Evolutionary conservation across 2,113 vertebrate genomes (phyloP), one percentile per base, ranked within the genome.

Genomic region (Pelecanus crispus): DNA sequence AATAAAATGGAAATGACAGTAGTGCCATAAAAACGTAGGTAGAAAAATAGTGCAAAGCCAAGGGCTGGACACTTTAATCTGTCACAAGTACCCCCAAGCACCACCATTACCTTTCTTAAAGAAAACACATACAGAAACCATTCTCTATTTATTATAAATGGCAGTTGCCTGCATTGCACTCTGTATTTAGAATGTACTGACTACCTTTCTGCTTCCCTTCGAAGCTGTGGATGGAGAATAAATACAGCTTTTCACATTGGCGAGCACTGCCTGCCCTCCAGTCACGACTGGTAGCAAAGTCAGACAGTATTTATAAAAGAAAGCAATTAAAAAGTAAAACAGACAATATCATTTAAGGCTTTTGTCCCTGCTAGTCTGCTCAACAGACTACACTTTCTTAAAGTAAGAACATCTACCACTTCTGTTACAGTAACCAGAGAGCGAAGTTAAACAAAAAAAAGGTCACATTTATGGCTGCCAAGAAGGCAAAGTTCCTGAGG

Each of bases 31-130:
- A 97, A 92, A 81, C 4, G 0, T 87, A 92, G 63, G 56, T 92
- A 97, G 95, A 97, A 97, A 97, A 97, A 93, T 38, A 95, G 94
- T 95, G 91, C 91, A 96, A 97, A 95, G 96, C 86, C 78, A 91
- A 94, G 83, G 81, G 86, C 91, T 89, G 86, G 92, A 94, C 81
- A 88, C 81, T 73, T 91, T 52, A 80, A 95, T 94, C 87, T 95
- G 84, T 91, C 86, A 82, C 79, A 77, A 90, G 66, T 90, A 95
- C 85, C 84, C 81, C 42, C 74, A 79, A 85, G 86, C 91, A 91
- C 62, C 83, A 86, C 85, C 56, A 79, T 84, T 68, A 88, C 59
- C 15, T n/a, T 90, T 96, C 21, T 77, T 88, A 86, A 90, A 78
- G 71, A 82, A 92, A 87, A 89, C 22, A 80, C 49, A 62, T 24